A percentile compares a stretch with the other conserved stretches of the same genome.
Conservation (phyloP, 2,888 invertebrate species). For the Eupithecia subumbrata region DNA sequence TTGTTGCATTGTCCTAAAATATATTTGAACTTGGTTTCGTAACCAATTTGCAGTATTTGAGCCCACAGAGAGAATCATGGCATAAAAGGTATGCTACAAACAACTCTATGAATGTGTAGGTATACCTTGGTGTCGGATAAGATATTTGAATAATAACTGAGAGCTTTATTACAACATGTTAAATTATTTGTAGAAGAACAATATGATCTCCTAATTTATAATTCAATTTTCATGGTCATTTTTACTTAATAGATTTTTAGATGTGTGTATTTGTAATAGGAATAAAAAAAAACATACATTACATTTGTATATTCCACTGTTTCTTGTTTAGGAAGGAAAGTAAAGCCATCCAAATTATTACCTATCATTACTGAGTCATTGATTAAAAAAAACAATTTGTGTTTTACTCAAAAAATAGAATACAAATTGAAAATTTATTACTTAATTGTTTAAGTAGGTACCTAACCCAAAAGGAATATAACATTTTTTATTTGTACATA, state of each 20-base stretch:
- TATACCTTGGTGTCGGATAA: constrained; percentile 64
- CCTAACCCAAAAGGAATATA: constrained; percentile 49
- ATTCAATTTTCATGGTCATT: constrained; percentile 82
- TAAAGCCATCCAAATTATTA: constrained; percentile 68
- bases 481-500: constrained; percentile 67
- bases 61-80: constrained; percentile 56
- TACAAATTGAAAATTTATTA: too few species aligned
- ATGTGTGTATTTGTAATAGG: constrained; percentile 71
- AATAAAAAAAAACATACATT: constrained; percentile 64
- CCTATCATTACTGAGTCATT: constrained; percentile 54
- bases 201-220: constrained; percentile 82
- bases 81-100: neutral
- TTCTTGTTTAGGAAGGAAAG: constrained; percentile 57
- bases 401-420: too few species aligned
- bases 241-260: constrained; percentile 81
- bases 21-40: constrained; percentile 24
- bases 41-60: constrained; percentile 59
- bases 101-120: neutral
- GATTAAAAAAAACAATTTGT: constrained; percentile 21
- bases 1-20: constrained; percentile 28
- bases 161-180: constrained; percentile 79
- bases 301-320: constrained; percentile 59
- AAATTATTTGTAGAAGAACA: constrained; percentile 78
- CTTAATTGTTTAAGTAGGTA: constrained; percentile 19
- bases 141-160: constrained; percentile 54